phyloP scores from a whole-genome alignment of 1,140 invertebrate genomes.

The Drosophila lowei region DNA sequence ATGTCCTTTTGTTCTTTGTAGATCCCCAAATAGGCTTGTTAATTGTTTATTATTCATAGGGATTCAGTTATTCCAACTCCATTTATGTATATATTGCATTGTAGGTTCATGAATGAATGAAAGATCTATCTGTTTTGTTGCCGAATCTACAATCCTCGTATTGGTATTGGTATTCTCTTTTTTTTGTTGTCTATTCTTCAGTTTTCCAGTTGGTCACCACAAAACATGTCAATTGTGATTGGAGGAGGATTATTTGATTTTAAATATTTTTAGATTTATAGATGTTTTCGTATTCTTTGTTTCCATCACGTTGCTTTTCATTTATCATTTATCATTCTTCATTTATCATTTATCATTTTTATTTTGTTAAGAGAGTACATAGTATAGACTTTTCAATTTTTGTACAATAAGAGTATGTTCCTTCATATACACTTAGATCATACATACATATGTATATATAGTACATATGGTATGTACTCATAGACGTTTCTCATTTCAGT shows the following conservation, averaged over 20 bases:
- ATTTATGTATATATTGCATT: no score
- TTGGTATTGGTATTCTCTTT: background rate
- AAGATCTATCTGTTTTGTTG: no score
- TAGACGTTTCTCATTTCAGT: slow-evolving; percentile 1
- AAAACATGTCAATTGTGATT: no score
- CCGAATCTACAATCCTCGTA: no score
- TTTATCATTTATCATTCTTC: background rate
- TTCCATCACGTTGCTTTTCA: background rate
- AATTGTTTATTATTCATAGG: no score
- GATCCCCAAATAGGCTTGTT: background rate
- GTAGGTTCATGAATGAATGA: no score
- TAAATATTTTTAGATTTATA: no score
- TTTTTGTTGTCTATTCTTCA: background rate
- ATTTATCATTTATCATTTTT: background rate
- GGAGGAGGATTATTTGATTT: no score
- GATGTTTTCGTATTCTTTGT: background rate
- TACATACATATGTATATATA: background rate
- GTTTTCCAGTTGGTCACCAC: no score
- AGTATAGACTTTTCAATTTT: background rate
- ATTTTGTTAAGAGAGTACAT: background rate
- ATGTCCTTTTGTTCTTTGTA: no score
- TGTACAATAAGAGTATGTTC: slow-evolving; percentile 17
- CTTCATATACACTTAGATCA: no score
- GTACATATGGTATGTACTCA: no score
- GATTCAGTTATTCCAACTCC: background rate